These are phyloP conservation scores for Tubiluchus corallicola DNA, from an alignment of 2,888 invertebrate genomes.

Conservation along the genomic window DNA sequence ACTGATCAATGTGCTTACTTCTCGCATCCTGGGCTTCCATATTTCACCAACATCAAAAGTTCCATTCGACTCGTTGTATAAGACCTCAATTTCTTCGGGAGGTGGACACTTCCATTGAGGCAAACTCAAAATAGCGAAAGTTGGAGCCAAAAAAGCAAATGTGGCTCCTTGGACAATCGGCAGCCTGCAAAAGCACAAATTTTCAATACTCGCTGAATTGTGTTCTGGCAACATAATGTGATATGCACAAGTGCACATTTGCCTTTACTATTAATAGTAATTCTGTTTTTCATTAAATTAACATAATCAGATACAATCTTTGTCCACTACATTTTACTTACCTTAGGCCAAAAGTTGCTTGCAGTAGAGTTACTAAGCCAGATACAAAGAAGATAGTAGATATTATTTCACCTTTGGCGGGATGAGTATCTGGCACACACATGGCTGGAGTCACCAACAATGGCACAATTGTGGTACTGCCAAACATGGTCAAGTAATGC, in stretches of 20 bases:
- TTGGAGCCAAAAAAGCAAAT: slow-evolving; percentile 58
- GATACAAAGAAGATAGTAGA: slow-evolving; percentile 28
- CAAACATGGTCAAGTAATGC: slow-evolving; percentile 19
- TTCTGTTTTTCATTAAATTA: too few relatives aligned
- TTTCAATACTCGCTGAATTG: too few relatives aligned
- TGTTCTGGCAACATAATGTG: too few relatives aligned
- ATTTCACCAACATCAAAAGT: too few relatives aligned
- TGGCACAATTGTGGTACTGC: slow-evolving; percentile 56
- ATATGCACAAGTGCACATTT: too few relatives aligned
- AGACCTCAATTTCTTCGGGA: too few relatives aligned
- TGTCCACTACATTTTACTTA: slow-evolving; percentile 14
- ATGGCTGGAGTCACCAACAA: slow-evolving; percentile 59
- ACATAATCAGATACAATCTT: not conserved
- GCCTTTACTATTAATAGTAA: too few relatives aligned
- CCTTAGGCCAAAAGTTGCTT: slow-evolving; percentile 27
- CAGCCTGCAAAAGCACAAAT: slow-evolving; percentile 18
- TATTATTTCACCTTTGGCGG: slow-evolving; percentile 24
- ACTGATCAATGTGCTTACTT: too few relatives aligned
- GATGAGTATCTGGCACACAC: slow-evolving; percentile 40
- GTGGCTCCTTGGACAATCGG: slow-evolving; percentile 40
- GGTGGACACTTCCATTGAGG: slow-evolving; percentile 51
- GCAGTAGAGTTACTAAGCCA: slow-evolving; percentile 26
- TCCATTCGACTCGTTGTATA: too few relatives aligned
- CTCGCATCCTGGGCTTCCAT: too few relatives aligned
- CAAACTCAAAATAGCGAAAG: slow-evolving; percentile 49